phyloP scores from a whole-genome alignment of 2,797 vertebrate species.

The Pantherophis alleghaniensis region DNA sequence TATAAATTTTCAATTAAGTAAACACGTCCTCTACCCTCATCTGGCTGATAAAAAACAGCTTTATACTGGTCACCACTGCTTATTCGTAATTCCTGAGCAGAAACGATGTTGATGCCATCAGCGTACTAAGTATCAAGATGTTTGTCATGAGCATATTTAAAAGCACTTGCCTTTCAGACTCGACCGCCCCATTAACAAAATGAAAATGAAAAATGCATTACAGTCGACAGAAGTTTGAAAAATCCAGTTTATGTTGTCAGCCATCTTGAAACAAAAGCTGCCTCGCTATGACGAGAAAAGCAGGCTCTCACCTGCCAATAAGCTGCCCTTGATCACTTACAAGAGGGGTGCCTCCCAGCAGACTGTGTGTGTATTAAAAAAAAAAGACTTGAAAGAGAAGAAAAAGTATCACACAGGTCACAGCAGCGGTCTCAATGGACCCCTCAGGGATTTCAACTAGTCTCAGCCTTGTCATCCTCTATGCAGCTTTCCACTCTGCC shows the following conservation, averaged over 20 bases:
- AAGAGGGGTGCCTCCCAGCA: constrained; percentile 79
- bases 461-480: constrained; percentile 96
- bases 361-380: constrained; percentile 78
- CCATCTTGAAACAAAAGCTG: constrained; percentile 79
- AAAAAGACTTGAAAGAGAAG: constrained; percentile 92
- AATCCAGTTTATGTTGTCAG: constrained; percentile 70
- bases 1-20: constrained; percentile 9
- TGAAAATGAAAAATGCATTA: constrained; percentile 69
- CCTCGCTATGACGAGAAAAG: constrained; percentile 70
- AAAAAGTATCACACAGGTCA: constrained; percentile 92
- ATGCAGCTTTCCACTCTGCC: constrained; percentile 86
- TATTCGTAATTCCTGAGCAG: constrained; percentile 6
- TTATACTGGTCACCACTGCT: constrained; percentile 4
- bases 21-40: constrained; percentile 27
- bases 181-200: constrained; percentile 38
- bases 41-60: constrained; percentile 24
- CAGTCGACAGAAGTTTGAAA: constrained; percentile 70
- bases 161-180: constrained; percentile 46
- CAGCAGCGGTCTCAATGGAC: constrained; percentile 85
- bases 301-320: constrained; percentile 84
- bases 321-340: constrained; percentile 90
- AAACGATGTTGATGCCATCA: constrained; percentile 25
- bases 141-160: constrained; percentile 20
- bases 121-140: background rate
- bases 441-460: constrained; percentile 86